phyloP scores from a whole-genome alignment of 2,113 vertebrate species.

The Picathartes gymnocephalus region DNA sequence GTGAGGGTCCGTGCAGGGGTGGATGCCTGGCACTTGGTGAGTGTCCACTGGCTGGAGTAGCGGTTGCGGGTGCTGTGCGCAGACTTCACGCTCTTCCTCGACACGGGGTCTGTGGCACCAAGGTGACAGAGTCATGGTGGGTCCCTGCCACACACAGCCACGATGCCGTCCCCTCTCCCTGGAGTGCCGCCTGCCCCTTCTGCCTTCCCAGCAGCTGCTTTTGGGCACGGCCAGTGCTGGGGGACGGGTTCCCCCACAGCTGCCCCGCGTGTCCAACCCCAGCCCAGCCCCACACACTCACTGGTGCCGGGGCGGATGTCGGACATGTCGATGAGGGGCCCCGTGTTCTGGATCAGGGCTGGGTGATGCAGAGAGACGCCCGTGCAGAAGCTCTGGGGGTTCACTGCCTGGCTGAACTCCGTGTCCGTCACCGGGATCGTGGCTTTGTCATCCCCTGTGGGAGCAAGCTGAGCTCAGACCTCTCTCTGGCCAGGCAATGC shows the following conservation, averaged over 20 bases:
- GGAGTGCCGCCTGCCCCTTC: accelerated
- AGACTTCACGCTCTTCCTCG: conserved; percentile 94
- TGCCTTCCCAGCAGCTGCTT: not conserved
- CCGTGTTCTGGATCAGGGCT: conserved; percentile 95
- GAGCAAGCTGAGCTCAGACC: not conserved
- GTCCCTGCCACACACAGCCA: not conserved
- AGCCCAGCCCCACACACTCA: conserved; percentile 60
- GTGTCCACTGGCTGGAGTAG: conserved; percentile 98
- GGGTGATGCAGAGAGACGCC: conserved; percentile 96
- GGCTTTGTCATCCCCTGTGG: conserved; percentile 93
- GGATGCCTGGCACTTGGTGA: conserved; percentile 96
- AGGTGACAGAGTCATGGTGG: not conserved
- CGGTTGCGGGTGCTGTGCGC: conserved; percentile 94
- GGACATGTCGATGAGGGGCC: conserved; percentile 98
- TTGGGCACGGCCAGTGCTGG: accelerated
- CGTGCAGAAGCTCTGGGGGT: conserved; percentile 96
- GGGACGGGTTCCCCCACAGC: not conserved
- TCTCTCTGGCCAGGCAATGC: accelerated
- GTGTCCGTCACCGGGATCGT: conserved; percentile 95
- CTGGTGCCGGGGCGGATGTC: conserved; percentile 98
- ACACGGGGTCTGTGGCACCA: conserved; percentile 83
- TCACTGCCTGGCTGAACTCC: conserved; percentile 95
- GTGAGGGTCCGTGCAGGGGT: conserved; percentile 93
- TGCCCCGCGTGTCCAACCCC: accelerated
- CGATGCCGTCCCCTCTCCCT: not conserved